phyloP scores from a whole-genome alignment of 1,140 invertebrate genomes.

The Liolophura sinensis region DNA sequence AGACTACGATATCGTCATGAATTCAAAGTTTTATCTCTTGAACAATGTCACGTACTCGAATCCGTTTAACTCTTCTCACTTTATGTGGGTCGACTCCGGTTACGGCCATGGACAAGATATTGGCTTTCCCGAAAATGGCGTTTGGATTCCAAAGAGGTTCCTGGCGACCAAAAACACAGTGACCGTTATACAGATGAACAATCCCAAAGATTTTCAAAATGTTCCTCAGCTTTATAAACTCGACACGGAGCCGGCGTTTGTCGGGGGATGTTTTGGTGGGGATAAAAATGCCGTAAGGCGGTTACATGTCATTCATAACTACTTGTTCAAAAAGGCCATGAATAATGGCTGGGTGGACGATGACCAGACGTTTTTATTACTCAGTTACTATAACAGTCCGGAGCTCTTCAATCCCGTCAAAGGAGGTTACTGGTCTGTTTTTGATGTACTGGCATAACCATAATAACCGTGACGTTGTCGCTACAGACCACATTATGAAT shows the following conservation, averaged over 20 bases:
- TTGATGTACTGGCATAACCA: conserved; percentile 10
- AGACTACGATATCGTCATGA: conserved; percentile 25
- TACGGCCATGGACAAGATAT: conserved; percentile 16
- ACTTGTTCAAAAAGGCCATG: conserved; percentile 14
- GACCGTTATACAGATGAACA: conserved; percentile 10
- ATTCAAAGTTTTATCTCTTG: conserved; percentile 21
- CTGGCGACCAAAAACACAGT: conserved; percentile 6
- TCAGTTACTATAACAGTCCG: conserved; percentile 13
- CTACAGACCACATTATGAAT: no score
- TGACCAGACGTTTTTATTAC: conserved; percentile 19
- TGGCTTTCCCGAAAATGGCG: conserved; percentile 11
- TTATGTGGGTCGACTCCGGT: conserved; percentile 17
- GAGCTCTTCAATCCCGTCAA: conserved; percentile 12
- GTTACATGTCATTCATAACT: conserved; percentile 9
- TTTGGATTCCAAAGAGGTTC: conserved; percentile 13
- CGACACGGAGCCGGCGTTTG: conserved; percentile 13
- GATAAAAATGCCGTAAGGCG: conserved; percentile 3
- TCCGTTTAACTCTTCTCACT: conserved; percentile 15
- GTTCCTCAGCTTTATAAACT: conserved; percentile 6
- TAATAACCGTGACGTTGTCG: no score
- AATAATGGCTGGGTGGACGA: conserved; percentile 14
- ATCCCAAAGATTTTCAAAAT: background rate
- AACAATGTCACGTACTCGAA: conserved; percentile 7
- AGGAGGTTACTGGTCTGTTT: conserved; percentile 15
- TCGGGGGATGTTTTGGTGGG: conserved; percentile 14